A percentile compares a stretch with the other conserved stretches of the same genome.
phyloP scores from a whole-genome alignment of 2,797 vertebrate species.

The Anabas testudineus region DNA sequence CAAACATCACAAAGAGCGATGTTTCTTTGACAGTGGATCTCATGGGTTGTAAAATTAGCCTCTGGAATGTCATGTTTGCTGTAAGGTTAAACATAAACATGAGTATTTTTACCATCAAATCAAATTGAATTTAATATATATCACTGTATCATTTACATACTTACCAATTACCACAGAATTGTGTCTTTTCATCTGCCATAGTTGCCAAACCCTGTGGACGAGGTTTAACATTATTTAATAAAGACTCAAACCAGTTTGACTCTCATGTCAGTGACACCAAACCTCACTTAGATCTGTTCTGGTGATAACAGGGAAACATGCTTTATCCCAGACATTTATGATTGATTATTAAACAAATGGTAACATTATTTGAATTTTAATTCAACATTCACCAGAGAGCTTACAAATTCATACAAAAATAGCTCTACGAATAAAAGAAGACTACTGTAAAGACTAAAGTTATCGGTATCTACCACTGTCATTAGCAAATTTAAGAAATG shows the following conservation, averaged over 20 bases:
- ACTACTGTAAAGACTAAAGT: neutral
- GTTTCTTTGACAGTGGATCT: conserved; percentile 95
- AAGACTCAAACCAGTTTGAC: conserved; percentile 4
- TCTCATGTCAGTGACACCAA: no score
- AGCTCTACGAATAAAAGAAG: neutral
- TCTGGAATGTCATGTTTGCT: conserved; percentile 95
- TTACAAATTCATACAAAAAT: neutral
- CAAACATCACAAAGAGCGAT: conserved; percentile 91
- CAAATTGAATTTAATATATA: neutral
- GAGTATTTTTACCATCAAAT: neutral
- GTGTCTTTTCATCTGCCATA: conserved; percentile 86
- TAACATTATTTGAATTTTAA: neutral
- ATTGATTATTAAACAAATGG: neutral
- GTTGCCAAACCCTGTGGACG: conserved; percentile 36
- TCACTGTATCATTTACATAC: neutral
- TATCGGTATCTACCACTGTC: neutral
- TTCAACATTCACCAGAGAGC: neutral
- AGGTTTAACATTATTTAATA: conserved; percentile 7
- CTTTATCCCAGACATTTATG: neutral
- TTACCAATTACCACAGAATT: conserved; percentile 87
- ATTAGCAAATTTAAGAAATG: conserved; percentile 17
- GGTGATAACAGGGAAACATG: neutral
- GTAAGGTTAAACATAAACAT: conserved; percentile 16
- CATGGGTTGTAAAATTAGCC: conserved; percentile 94
- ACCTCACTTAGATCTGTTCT: neutral